Percentiles rank a stretch among this genome's conserved stretches.
phyloP scores from a whole-genome alignment of 23 tunicate genomes.

The Ciona savignyi region DNA sequence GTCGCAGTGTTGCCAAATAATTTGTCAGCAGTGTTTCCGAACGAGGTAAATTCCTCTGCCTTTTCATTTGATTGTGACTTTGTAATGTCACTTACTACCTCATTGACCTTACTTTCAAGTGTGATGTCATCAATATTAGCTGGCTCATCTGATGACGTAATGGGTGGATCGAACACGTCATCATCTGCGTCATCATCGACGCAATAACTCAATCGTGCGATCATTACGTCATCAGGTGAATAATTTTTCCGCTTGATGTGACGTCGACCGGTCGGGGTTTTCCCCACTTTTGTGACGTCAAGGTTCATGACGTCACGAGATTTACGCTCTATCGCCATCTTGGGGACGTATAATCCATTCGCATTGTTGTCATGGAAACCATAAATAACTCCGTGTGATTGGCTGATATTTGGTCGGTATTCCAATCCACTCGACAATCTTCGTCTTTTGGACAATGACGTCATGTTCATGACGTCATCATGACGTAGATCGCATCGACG shows the following conservation, averaged over 20 bases:
- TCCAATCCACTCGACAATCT: not conserved
- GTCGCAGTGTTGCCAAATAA: not conserved
- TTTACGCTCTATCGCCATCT: slow-evolving; percentile 8
- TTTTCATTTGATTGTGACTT: not conserved
- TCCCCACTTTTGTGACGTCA: slow-evolving; percentile 8
- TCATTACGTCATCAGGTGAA: slow-evolving; percentile 7
- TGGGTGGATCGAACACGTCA: slow-evolving; percentile 17
- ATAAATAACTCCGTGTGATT: not conserved
- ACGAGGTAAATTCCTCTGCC: not conserved
- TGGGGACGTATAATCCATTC: not conserved
- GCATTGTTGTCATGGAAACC: not conserved
- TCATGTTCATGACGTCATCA: not conserved
- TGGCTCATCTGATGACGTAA: not conserved
- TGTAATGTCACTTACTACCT: not conserved
- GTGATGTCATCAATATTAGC: not conserved
- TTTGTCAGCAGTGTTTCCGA: not conserved
- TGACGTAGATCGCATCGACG: slow-evolving; percentile 4
- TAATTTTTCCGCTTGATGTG: slow-evolving; percentile 20
- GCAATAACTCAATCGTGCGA: slow-evolving; percentile 16
- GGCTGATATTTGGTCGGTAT: not conserved
- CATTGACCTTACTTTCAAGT: too few species aligned
- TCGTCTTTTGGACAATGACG: not conserved
- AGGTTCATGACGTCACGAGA: slow-evolving; percentile 8
- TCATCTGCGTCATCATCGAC: slow-evolving; percentile 6
- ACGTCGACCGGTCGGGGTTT: slow-evolving; percentile 24